Percentiles rank a stretch among this genome's conserved stretches.
phyloP scores from a whole-genome alignment of 2,888 invertebrate genomes.

The Tanypteryx hageni region DNA sequence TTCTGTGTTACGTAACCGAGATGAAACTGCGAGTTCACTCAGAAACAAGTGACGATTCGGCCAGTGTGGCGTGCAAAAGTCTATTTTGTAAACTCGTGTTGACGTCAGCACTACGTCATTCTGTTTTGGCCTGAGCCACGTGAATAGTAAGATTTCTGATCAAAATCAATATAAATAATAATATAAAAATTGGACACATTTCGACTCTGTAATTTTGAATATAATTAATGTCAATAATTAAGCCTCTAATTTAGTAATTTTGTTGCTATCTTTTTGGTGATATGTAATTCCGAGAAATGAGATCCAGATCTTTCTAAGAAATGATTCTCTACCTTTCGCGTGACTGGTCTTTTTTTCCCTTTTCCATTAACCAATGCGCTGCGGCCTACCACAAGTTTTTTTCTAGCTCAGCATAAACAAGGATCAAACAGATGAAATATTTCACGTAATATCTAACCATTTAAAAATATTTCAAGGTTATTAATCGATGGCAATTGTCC shows the following conservation, averaged over 20 bases:
- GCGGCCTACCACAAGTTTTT: constrained; percentile 8
- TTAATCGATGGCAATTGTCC: constrained; percentile 55
- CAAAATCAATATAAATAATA: constrained; percentile 24
- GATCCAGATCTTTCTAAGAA: constrained; percentile 44
- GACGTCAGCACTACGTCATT: constrained; percentile 62
- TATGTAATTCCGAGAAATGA: neutral
- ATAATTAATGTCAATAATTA: neutral
- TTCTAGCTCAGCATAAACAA: neutral
- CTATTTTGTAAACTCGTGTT: constrained; percentile 61
- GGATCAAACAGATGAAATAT: neutral
- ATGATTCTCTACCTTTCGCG: neutral
- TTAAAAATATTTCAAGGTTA: constrained; percentile 58
- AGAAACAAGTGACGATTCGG: constrained; percentile 48
- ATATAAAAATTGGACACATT: neutral
- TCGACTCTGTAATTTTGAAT: neutral
- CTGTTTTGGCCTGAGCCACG: constrained; percentile 40
- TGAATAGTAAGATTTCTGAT: constrained; percentile 21
- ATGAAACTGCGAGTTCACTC: constrained; percentile 29
- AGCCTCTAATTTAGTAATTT: neutral
- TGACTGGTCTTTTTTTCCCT: constrained; percentile 25
- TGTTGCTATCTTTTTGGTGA: neutral
- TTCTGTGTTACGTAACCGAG: constrained; percentile 26
- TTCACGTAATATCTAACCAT: neutral
- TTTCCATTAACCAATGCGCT: neutral
- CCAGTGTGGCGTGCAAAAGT: constrained; percentile 49